Evolutionary conservation across 2,113 vertebrate species (phyloP), one percentile per base, ranked within the genome.

Genomic region (Gobius niger): DNA sequence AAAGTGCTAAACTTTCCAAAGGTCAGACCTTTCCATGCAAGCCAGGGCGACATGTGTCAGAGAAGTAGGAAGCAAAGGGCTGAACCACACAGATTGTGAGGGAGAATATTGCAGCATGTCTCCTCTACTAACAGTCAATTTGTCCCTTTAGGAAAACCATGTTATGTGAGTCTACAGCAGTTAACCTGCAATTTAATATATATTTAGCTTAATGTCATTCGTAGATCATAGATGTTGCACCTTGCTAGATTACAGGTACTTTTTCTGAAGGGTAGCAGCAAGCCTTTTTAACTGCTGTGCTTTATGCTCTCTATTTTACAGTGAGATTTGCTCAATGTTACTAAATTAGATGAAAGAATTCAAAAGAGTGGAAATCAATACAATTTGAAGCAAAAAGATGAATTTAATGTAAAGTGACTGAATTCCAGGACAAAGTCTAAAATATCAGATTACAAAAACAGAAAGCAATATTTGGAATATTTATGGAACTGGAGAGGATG

Each of bases 1-100:
- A 93, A 93, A 93, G 91, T 91, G 91, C 87, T 91, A 91, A 93
- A 93, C 92, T 93, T 92, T 90, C 83, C 86, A 92, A 93, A 93
- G 92, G 91, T 93, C 92, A 87, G 75, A 87, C 81, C 88, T 93
- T 91, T 91, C 90, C 91, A 82, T 85, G 90, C 84, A 84, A 86
- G 90, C 88, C 86, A 85, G 83, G 87, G 85, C 74, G 85, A 90
- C 87, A 86, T 84, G 89, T 86, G 86, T 87, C 81, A 82, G 76
- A 73, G 78, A 74, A 72, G 74, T 65, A 78, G 77, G 70, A 78
- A 71, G 74, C 68, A 63, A 75, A 68, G 57, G 59, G 73, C 66
- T 52, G 73, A 82, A 78, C 65, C 52, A 77, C 73, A 78, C 47
- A 67, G 60, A 49, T 7, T 11, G 50, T 66, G 59, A 73, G 56